Evolutionary conservation across 2,888 invertebrate species (phyloP), one percentile per base, ranked within the genome.

Genomic region (Monoplex corrugatus): DNA sequence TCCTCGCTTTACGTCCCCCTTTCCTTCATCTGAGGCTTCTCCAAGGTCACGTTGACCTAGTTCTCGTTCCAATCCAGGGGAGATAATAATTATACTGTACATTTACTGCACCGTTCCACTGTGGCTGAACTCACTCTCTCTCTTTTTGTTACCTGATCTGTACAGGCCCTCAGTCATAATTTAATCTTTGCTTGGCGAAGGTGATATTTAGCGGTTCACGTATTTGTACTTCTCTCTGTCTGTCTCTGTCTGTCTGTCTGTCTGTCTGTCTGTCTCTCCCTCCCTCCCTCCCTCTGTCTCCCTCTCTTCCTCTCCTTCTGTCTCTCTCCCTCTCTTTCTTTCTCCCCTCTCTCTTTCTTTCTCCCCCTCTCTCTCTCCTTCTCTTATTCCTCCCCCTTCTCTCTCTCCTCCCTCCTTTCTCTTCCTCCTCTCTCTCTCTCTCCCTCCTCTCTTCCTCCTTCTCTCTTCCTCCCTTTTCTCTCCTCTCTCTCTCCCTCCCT

Each of bases 211-310:
- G 19, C 10, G 50, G 50, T 50, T 13, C 50, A 50, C 68, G 50
- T 1, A 45, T 13, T 85, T 45, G 28, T n/a, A 40, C 43, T 44
- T 78, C 80, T 57, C 82, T 40, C 68, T 80, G 40, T 44, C 57
- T 82, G 80, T 63, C 78, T 90, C 43, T 90, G 44, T 86, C 86
- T 86, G 75, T 88, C 80, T 87, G 68, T 86, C 63, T 85, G n/a
- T 72, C 72, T 87, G 35, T 87, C 86, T 89, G 80, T 84, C 90
- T 87, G 85, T 89, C 87, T 50, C 80, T 80, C 87, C 57, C 82
- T 83, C 87, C 80, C 40, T 80, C 80, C 68, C 38, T 83, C 40
- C n/a, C 44, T 83, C 82, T 32, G 28, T 28, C 87, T 32, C 38
- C n/a, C 87, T 87, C 43, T 40, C 87, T 44, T 57, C 38, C 80